phyloP scores from a whole-genome alignment of 2,888 invertebrate species.

The Catocala fraxini region DNA sequence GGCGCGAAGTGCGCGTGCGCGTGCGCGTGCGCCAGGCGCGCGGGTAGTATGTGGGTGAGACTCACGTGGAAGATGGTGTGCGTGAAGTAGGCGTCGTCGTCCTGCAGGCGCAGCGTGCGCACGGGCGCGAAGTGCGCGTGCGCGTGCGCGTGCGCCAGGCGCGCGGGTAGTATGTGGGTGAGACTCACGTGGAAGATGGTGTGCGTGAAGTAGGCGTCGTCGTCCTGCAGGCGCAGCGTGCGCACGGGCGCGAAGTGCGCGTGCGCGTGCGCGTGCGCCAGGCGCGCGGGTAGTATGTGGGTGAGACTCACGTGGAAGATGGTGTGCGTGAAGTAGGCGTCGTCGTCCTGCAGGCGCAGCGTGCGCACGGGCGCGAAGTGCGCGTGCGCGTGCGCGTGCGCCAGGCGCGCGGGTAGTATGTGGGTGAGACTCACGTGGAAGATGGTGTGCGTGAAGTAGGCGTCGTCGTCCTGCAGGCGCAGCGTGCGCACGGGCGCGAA shows the following conservation, averaged over 20 bases:
- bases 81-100: slow-evolving; percentile 89
- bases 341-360: slow-evolving; percentile 85
- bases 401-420: too few relatives aligned
- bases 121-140: slow-evolving; percentile 83
- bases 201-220: slow-evolving; percentile 90
- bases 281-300: too few relatives aligned
- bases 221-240: slow-evolving; percentile 83
- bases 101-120: slow-evolving; percentile 80
- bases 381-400: slow-evolving; percentile 73
- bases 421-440: slow-evolving; percentile 86
- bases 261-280: slow-evolving; percentile 71
- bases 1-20: slow-evolving; percentile 83
- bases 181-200: slow-evolving; percentile 90
- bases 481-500: slow-evolving; percentile 80
- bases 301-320: slow-evolving; percentile 88
- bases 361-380: slow-evolving; percentile 81
- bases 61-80: slow-evolving; percentile 91
- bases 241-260: slow-evolving; percentile 81
- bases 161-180: too few relatives aligned
- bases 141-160: slow-evolving; percentile 66
- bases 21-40: slow-evolving; percentile 66
- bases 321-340: slow-evolving; percentile 90
- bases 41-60: too few relatives aligned
- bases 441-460: slow-evolving; percentile 91
- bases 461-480: slow-evolving; percentile 86